phyloP scores from a whole-genome alignment of 2,797 vertebrate genomes.

The Balearica regulorum region DNA sequence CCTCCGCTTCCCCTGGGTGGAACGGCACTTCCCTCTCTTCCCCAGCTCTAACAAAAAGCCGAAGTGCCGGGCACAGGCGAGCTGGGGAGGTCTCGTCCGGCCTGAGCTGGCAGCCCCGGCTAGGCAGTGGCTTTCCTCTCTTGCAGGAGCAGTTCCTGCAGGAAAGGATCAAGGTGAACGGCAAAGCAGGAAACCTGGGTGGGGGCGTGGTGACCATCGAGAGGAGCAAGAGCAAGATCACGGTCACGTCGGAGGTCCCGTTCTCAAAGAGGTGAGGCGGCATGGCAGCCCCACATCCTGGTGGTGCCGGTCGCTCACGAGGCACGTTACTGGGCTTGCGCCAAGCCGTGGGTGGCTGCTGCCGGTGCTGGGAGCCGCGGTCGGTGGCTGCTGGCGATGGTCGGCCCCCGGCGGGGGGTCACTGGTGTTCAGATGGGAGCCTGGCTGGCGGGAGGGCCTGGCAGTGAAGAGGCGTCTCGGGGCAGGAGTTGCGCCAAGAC shows the following conservation, averaged over 20 bases:
- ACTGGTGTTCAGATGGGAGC: accelerated
- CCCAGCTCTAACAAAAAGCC: not conserved
- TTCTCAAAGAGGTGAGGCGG: conserved; percentile 92
- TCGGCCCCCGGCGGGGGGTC: accelerated
- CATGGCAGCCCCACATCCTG: accelerated
- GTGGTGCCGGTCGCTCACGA: accelerated
- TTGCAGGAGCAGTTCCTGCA: conserved; percentile 95
- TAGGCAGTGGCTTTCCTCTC: accelerated
- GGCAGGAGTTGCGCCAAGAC: not conserved
- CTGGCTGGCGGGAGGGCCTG: not conserved
- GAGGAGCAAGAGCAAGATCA: conserved; percentile 97
- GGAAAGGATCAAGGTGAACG: conserved; percentile 96
- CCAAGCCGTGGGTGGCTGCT: accelerated
- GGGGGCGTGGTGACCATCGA: conserved; percentile 93
- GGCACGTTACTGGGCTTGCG: no score
- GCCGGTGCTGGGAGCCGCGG: accelerated
- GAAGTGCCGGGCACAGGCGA: accelerated
- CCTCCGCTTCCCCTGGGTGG: accelerated
- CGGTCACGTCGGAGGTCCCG: conserved; percentile 92
- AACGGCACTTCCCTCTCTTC: not conserved
- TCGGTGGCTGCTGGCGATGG: accelerated
- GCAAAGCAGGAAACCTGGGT: conserved; percentile 92
- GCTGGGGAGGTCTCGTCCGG: accelerated
- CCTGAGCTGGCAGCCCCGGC: accelerated
- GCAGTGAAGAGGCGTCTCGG: accelerated